Conservation (phyloP, 2,888 invertebrate genomes). For the Ornithoptera priamus region DNA sequence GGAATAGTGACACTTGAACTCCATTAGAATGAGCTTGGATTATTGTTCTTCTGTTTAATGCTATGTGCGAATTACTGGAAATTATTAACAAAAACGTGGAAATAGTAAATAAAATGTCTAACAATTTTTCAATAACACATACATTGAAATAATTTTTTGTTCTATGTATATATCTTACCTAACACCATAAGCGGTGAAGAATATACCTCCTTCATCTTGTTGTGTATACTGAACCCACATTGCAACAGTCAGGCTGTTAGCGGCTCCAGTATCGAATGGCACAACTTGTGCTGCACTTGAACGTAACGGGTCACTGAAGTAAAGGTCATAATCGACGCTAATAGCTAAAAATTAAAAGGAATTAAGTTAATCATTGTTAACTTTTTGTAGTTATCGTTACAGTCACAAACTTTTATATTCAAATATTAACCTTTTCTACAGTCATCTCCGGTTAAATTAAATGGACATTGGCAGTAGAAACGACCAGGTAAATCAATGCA, state of each 20-base stretch:
- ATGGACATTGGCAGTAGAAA: conserved; percentile 98
- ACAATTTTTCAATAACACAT: not conserved
- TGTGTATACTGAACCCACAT: conserved; percentile 98
- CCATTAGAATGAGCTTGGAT: conserved; percentile 96
- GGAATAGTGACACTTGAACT: conserved; percentile 94
- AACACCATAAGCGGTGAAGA: conserved; percentile 95
- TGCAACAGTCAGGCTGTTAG: conserved; percentile 91
- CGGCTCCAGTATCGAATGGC: conserved; percentile 90
- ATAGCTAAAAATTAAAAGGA: conserved; percentile 87
- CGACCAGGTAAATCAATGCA: conserved; percentile 94
- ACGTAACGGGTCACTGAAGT: conserved; percentile 94
- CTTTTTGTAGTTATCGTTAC: not conserved
- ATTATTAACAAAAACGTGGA: conserved; percentile 6
- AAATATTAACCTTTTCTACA: conserved; percentile 90
- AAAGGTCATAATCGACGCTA: conserved; percentile 98
- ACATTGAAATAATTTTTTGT: not conserved
- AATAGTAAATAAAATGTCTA: not conserved
- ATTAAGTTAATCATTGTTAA: conserved; percentile 6
- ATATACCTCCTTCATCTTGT: conserved; percentile 94
- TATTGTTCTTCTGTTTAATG: conserved; percentile 87
- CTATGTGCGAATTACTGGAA: conserved; percentile 87
- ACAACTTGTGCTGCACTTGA: conserved; percentile 96
- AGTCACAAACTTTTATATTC: conserved; percentile 17
- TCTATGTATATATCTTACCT: conserved; percentile 59
- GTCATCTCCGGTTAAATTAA: conserved; percentile 97